A percentile compares a stretch with the other conserved stretches of the same genome.
Conservation (phyloP, 2,888 invertebrate genomes). For the Agrochola lota region DNA sequence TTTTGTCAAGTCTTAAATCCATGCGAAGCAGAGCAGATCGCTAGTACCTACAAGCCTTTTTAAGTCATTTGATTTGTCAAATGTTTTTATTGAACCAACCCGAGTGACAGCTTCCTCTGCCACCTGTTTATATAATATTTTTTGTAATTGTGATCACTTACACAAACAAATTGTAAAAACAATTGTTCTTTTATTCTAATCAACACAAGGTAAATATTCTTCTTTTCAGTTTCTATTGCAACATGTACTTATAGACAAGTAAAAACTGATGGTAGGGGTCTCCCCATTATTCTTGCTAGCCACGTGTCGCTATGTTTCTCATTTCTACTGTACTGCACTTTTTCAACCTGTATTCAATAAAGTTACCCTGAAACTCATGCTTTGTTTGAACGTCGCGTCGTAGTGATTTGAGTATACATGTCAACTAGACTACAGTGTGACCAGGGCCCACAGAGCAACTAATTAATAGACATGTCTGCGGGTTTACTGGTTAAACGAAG, state of each 20-base stretch:
- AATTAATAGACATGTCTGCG: constrained; percentile 1
- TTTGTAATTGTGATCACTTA: no score
- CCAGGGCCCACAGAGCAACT: constrained; percentile 31
- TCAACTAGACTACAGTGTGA: constrained; percentile 65
- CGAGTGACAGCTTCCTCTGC: no score
- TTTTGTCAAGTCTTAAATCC: no score
- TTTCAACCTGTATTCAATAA: constrained; percentile 56
- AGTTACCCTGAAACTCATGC: constrained; percentile 46
- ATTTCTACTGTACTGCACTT: neutral
- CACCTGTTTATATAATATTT: no score
- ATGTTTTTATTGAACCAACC: no score
- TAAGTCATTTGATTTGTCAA: no score
- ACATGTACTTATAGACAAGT: neutral
- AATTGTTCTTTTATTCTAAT: no score
- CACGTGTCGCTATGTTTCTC: constrained; percentile 14
- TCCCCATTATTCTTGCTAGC: neutral
- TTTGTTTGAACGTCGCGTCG: constrained; percentile 53
- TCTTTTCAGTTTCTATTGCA: no score
- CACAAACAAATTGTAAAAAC: no score
- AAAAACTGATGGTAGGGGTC: neutral
- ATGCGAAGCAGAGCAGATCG: no score
- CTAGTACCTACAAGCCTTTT: no score
- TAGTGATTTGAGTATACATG: constrained; percentile 68
- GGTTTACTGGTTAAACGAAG: neutral
- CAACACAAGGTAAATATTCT: no score